Conservation (phyloP, 2,888 invertebrate species). For the Octodonta nipae region DNA sequence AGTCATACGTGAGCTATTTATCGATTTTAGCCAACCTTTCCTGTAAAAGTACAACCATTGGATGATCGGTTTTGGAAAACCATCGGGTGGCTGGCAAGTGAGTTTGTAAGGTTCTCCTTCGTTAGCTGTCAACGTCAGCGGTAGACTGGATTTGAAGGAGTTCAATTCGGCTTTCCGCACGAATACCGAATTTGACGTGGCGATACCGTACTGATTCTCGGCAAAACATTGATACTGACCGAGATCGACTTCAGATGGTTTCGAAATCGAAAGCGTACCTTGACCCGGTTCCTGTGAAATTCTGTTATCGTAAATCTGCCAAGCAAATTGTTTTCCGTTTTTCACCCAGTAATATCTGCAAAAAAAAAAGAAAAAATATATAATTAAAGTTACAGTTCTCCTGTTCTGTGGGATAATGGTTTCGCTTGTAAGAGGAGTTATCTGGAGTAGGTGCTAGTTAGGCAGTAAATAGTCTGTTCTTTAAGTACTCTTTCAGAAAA, state of each 20-base stretch:
- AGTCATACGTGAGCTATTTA: conserved; percentile 87
- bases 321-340: conserved; percentile 89
- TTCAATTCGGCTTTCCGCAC: conserved; percentile 83
- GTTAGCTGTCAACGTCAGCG: conserved; percentile 45
- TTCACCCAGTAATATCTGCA: conserved; percentile 81
- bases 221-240: conserved; percentile 95
- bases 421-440: no score
- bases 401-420: no score
- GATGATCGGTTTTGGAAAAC: conserved; percentile 89
- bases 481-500: no score
- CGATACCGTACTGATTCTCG: conserved; percentile 82
- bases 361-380: not conserved
- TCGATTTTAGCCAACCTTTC: conserved; percentile 65
- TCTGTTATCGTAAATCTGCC: conserved; percentile 85
- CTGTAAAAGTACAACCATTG: conserved; percentile 84
- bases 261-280: conserved; percentile 82
- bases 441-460: no score
- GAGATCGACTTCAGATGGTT: conserved; percentile 79
- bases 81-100: conserved; percentile 85
- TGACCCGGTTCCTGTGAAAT: conserved; percentile 88
- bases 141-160: conserved; percentile 61
- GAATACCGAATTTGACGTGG: conserved; percentile 90
- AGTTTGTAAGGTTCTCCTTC: conserved; percentile 84
- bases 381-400: no score
- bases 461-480: no score